phyloP scores from a whole-genome alignment of 2,797 vertebrate genomes.

The Orestias chungarensis region DNA sequence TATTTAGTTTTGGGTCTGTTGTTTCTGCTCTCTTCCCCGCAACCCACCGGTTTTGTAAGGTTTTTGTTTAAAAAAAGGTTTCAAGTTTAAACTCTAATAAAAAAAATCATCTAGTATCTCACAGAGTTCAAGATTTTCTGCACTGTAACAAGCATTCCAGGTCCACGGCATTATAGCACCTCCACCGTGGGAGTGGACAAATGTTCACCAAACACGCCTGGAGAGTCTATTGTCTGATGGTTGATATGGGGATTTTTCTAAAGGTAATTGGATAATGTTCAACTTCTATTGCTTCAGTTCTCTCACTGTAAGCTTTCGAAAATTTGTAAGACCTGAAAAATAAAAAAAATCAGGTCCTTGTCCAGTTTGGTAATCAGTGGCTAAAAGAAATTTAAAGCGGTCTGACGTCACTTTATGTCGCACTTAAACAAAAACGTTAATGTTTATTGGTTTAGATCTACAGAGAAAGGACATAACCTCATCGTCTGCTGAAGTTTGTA shows the following conservation, averaged over 20 bases:
- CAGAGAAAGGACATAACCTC: no score
- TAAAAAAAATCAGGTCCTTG: background rate
- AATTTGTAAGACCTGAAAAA: background rate
- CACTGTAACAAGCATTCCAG: background rate
- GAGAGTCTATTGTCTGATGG: background rate
- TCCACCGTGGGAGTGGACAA: background rate
- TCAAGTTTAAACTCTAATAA: background rate
- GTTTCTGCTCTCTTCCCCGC: background rate
- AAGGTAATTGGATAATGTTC: background rate
- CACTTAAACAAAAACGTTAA: background rate
- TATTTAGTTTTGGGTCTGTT: background rate
- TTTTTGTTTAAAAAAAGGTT: no score
- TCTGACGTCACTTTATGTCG: background rate
- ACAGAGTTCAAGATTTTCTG: background rate
- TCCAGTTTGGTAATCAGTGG: background rate
- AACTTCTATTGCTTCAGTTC: background rate
- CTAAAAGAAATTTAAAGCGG: background rate
- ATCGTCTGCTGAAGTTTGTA: no score
- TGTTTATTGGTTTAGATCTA: background rate
- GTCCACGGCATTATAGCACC: background rate
- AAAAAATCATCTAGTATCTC: background rate
- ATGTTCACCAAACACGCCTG: background rate
- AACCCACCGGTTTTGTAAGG: background rate
- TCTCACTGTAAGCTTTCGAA: background rate
- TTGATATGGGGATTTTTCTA: background rate